Conservation (phyloP, 2,797 vertebrate species). For the Crenichthys baileyi region DNA sequence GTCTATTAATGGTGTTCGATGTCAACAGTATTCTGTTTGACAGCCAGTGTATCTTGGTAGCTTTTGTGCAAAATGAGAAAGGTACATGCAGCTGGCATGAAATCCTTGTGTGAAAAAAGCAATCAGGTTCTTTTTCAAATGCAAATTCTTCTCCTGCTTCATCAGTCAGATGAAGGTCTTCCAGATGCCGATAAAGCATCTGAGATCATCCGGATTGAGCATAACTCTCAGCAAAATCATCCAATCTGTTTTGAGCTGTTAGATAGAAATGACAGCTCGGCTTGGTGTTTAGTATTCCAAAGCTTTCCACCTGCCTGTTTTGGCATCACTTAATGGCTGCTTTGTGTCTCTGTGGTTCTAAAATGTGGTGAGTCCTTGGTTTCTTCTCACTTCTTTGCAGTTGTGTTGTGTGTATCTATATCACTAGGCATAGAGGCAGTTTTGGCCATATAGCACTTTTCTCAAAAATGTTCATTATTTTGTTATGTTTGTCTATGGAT, state of each 20-base stretch:
- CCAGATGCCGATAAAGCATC: slow-evolving; percentile 39
- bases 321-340: not conserved
- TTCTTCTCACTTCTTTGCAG: not conserved
- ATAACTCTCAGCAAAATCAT: slow-evolving; percentile 33
- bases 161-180: slow-evolving; percentile 12
- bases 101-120: slow-evolving; percentile 34
- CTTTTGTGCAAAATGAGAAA: slow-evolving; percentile 17
- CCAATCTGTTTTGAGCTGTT: slow-evolving; percentile 38
- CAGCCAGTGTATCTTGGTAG: slow-evolving; percentile 9
- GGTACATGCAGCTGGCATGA: slow-evolving; percentile 2
- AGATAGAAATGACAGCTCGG: slow-evolving; percentile 22
- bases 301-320: slow-evolving; percentile 28
- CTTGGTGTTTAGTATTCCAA: slow-evolving; percentile 21
- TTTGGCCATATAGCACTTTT: not conserved
- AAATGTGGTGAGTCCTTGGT: not conserved
- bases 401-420: not conserved
- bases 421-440: not conserved
- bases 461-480: not conserved
- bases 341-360: not conserved
- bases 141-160: slow-evolving; percentile 15
- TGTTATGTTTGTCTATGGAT: not conserved
- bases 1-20: slow-evolving; percentile 7
- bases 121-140: slow-evolving; percentile 11
- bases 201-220: slow-evolving; percentile 31
- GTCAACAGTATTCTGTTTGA: slow-evolving; percentile 18